Conservation (phyloP, 2,888 invertebrate genomes). For the Eupelmus urozonus region DNA sequence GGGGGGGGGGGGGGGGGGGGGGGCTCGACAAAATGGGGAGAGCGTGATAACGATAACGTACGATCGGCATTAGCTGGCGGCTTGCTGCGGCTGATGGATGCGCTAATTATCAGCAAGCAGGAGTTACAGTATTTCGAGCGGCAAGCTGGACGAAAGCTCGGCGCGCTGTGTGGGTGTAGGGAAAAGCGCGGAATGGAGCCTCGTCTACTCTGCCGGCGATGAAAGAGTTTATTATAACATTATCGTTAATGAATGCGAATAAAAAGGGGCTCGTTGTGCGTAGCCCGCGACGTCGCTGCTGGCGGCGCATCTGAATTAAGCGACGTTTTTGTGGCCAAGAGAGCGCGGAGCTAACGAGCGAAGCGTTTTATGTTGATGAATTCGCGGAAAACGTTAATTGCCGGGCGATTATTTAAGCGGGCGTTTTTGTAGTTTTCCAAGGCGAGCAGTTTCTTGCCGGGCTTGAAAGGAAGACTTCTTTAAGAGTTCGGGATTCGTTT, state of each 20-base stretch:
- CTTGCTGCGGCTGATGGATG: constrained; percentile 77
- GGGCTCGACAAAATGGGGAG: constrained; percentile 73
- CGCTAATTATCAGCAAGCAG: constrained; percentile 78
- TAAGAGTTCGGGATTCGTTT: no score
- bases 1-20: constrained; percentile 35
- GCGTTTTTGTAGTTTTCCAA: not conserved
- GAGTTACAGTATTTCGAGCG: constrained; percentile 75
- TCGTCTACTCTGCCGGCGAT: constrained; percentile 16
- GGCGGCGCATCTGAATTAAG: constrained; percentile 43
- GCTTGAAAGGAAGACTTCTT: no score
- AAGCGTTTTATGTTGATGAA: constrained; percentile 58
- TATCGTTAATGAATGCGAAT: constrained; percentile 54
- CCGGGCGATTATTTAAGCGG: constrained; percentile 33
- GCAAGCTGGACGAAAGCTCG: not conserved
- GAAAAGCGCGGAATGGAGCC: constrained; percentile 25
- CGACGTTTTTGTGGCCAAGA: constrained; percentile 55
- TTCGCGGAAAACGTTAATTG: constrained; percentile 58
- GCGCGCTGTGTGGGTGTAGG: not conserved
- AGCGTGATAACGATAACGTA: constrained; percentile 78
- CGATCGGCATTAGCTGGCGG: constrained; percentile 78
- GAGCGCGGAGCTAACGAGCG: constrained; percentile 55
- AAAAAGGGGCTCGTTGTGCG: constrained; percentile 50
- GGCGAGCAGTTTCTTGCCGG: not conserved
- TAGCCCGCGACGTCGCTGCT: not conserved
- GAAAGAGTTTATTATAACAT: constrained; percentile 59